Conservation (phyloP, 64 coral and sea anemone species). For the Montipora sp. region DNA sequence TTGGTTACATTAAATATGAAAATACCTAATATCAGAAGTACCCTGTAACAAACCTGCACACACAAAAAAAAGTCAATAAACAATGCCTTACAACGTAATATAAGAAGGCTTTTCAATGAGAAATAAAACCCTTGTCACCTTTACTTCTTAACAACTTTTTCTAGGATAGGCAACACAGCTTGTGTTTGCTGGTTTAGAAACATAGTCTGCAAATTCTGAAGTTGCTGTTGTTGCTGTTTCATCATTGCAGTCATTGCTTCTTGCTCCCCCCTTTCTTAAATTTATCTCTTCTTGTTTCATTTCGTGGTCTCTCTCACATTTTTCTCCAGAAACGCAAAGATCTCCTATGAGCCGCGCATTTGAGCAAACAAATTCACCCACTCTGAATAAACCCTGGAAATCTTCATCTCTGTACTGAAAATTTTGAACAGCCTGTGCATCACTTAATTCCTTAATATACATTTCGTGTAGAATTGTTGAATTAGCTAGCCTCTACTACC, state of each 20-base stretch:
- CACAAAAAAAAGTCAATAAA: not conserved
- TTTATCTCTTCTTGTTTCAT: constrained; percentile 36
- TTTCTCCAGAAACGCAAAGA: too few relatives aligned
- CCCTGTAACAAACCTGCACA: not conserved
- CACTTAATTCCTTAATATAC: too few relatives aligned
- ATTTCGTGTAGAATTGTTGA: too few relatives aligned
- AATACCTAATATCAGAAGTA: not conserved
- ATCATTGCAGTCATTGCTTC: constrained; percentile 38
- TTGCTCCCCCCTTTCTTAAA: constrained; percentile 28
- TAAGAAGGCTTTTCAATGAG: constrained; percentile 37
- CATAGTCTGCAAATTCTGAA: constrained; percentile 30
- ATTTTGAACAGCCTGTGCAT: too few relatives aligned
- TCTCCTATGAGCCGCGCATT: too few relatives aligned
- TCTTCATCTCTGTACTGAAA: too few relatives aligned
- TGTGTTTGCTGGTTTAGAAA: constrained; percentile 31
- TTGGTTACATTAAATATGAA: constrained; percentile 12
- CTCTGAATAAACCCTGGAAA: too few relatives aligned
- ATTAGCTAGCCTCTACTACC: too few relatives aligned
- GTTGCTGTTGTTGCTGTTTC: constrained; percentile 37
- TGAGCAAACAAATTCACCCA: too few relatives aligned
- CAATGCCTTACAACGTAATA: constrained; percentile 26
- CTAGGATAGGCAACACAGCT: constrained; percentile 21
- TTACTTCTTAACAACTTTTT: constrained; percentile 6
- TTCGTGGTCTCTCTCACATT: not conserved
- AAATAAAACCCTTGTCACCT: constrained; percentile 24